Conservation (phyloP, 2,888 invertebrate genomes). For the Frankliniella fusca region DNA sequence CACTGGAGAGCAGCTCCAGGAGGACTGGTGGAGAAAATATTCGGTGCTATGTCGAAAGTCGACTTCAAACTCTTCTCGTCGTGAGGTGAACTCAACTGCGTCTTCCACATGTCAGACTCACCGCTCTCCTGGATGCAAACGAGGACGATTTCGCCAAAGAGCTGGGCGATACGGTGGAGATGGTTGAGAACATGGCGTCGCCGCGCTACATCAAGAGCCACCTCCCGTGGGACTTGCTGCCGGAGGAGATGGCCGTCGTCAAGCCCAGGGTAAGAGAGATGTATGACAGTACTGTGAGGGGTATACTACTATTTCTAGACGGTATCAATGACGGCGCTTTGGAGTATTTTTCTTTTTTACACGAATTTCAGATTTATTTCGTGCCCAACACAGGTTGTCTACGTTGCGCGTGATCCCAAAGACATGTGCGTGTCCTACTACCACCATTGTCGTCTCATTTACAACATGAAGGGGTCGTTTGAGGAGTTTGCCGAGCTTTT, state of each 20-base stretch:
- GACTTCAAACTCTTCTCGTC: too few species aligned
- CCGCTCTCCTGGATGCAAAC: conserved; percentile 59
- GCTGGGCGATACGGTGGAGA: conserved; percentile 67
- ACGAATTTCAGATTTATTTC: neutral
- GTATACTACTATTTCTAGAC: too few species aligned
- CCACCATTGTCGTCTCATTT: conserved; percentile 71
- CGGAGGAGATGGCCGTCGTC: conserved; percentile 56
- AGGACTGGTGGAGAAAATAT: neutral
- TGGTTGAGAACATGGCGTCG: conserved; percentile 60
- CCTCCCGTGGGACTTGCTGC: conserved; percentile 67
- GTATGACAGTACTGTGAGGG: too few species aligned
- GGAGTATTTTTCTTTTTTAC: neutral
- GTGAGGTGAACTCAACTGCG: too few species aligned
- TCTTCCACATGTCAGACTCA: conserved; percentile 44
- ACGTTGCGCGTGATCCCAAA: conserved; percentile 83
- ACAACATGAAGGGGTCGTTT: conserved; percentile 55
- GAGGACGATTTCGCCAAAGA: conserved; percentile 54
- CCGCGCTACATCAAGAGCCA: conserved; percentile 74
- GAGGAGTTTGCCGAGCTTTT: conserved; percentile 73
- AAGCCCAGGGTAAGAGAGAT: conserved; percentile 64
- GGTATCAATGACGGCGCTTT: neutral
- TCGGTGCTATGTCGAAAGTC: too few species aligned
- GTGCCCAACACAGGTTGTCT: conserved; percentile 51
- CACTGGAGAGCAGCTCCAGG: neutral
- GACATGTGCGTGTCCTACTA: conserved; percentile 86